phyloP scores from a whole-genome alignment of 2,113 vertebrate species.

The Callionymus lyra region DNA sequence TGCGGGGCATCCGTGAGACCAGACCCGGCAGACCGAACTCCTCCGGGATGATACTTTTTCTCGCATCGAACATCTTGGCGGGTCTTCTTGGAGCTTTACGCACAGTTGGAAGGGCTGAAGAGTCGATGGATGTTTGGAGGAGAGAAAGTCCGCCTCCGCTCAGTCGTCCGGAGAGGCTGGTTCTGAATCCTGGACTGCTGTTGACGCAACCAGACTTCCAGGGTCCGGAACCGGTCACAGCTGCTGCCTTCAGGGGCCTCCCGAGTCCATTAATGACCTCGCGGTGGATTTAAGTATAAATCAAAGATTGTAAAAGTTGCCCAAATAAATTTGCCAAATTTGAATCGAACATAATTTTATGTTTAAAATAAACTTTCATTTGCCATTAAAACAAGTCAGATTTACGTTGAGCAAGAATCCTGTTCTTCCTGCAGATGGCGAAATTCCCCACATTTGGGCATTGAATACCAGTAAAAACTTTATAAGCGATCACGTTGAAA shows the following conservation, averaged over 20 bases:
- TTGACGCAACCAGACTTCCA: conserved; percentile 28
- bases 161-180: conserved; percentile 6
- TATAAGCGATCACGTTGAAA: too few relatives aligned
- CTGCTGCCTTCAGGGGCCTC: conserved; percentile 9
- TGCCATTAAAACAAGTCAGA: too few relatives aligned
- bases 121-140: background rate
- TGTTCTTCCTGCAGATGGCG: too few relatives aligned
- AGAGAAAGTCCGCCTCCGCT: background rate
- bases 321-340: too few relatives aligned
- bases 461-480: too few relatives aligned
- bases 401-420: too few relatives aligned
- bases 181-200: conserved; percentile 26
- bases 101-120: conserved; percentile 2
- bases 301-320: background rate
- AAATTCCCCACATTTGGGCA: too few relatives aligned
- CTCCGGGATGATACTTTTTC: conserved; percentile 97
- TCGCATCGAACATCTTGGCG: conserved; percentile 79
- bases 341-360: too few relatives aligned
- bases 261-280: too few relatives aligned
- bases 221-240: conserved; percentile 22
- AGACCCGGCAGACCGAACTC: conserved; percentile 90
- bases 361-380: too few relatives aligned
- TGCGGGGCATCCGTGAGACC: conserved; percentile 80
- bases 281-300: too few relatives aligned
- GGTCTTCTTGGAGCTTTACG: conserved; percentile 1